Conservation (phyloP, 2,797 vertebrate species). For the Emys orbicularis region DNA sequence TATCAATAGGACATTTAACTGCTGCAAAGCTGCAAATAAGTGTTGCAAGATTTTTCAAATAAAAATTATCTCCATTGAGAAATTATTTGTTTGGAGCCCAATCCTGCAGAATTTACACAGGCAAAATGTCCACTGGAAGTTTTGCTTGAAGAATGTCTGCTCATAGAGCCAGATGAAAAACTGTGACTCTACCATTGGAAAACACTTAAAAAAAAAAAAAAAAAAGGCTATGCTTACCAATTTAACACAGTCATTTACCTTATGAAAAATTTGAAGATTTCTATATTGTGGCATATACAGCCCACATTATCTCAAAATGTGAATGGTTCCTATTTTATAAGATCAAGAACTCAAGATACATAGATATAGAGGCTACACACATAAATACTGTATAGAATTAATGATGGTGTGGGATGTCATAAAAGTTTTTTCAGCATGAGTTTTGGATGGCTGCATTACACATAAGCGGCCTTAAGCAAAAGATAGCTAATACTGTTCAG, state of each 20-base stretch:
- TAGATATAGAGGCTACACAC: rapidly evolving
- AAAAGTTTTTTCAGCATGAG: not conserved
- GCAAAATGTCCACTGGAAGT: not conserved
- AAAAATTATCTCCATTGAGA: not conserved
- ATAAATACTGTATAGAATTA: not conserved
- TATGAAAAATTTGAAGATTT: not conserved
- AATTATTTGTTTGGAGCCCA: not conserved
- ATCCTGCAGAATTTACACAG: not conserved
- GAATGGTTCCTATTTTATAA: not conserved
- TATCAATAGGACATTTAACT: rapidly evolving
- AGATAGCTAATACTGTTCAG: rapidly evolving
- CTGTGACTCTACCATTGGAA: rapidly evolving
- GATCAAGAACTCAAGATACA: rapidly evolving
- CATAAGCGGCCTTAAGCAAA: not conserved
- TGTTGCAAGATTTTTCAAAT: not conserved
- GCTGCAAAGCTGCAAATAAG: not conserved
- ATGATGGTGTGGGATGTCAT: not conserved
- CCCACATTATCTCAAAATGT: rapidly evolving
- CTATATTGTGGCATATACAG: rapidly evolving
- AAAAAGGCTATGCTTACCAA: rapidly evolving
- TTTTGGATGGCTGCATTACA: not conserved
- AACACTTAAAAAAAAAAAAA: not conserved
- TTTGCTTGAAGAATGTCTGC: not conserved
- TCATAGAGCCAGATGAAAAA: not conserved
- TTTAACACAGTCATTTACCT: not conserved